Evolutionary conservation across 2,113 vertebrate genomes (phyloP), one percentile per base, ranked within the genome.

Genomic region (Dasyurus viverrinus): DNA sequence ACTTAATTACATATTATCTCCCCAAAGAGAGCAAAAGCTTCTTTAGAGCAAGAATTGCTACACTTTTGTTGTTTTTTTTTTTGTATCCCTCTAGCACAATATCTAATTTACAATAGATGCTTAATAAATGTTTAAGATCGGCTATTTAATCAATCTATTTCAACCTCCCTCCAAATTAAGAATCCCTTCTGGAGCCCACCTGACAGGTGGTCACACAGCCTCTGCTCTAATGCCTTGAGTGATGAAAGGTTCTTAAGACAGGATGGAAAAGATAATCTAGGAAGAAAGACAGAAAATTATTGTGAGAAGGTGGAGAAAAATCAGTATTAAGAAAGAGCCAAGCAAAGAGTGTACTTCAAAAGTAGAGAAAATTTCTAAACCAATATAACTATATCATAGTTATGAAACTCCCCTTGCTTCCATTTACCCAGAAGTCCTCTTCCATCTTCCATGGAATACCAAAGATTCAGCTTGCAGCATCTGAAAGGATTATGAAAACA

Each of bases 181-280:
- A 95, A 94, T 55, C 89, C 95, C 93, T 97, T 93, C 90, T 50
- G 53, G 89, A 94, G 92, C 68, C 68, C 54, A 36, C 92, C 84
- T 91, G 92, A 84, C 24, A 89, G 91, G 95, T 93, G 54, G 54
- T 91, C 95, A 95, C 14, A 60, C 9, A 91, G 53, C 90, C 89
- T 96, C 48, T 90, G 50, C 25, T 76, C 68, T 42, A 97, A 95
- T 46, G 47, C 48, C 84, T 46, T 53, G 8, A 6, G 90, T 60
- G 53, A 89, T 84, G 89, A 54, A 89, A 90, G 6, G 60, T 97
- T 97, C 92, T 96, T 92, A 89, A 52, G 93, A 92, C 68, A 94
- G 60, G 91, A 96, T 92, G 95, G 96, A 95, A 47, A 57, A 90
- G 8, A 93, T 95, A 95, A n/a, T 95, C 54, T 48, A 94, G 95